Evolutionary conservation across 1,140 invertebrate genomes (phyloP).

Genomic region (Lamellibrachia luymesi): DNA sequence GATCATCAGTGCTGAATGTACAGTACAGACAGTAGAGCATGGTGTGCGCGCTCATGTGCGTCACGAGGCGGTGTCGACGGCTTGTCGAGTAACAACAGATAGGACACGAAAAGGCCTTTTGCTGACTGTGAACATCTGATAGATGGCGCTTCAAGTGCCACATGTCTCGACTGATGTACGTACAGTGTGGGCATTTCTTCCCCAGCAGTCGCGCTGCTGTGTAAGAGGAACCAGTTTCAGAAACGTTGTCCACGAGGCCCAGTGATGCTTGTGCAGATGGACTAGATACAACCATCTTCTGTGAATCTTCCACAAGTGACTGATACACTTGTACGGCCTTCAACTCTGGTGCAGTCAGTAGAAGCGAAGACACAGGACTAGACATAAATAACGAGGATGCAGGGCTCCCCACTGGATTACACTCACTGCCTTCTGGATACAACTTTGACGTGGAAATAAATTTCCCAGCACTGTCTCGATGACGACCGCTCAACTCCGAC

Average conservation of each 20-base stretch:
- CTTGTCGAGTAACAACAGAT: constrained; percentile 24
- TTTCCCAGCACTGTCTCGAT: background rate
- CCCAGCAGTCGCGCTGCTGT: background rate
- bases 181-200: constrained; percentile 22
- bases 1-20: constrained; percentile 18
- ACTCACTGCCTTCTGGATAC: constrained; percentile 8
- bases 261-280: background rate
- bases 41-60: constrained; percentile 24
- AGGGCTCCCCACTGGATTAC: constrained; percentile 3
- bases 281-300: background rate
- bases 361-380: background rate
- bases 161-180: constrained; percentile 23
- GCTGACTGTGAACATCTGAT: constrained; percentile 21
- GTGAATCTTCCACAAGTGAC: background rate
- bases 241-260: background rate
- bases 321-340: background rate
- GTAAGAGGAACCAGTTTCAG: background rate
- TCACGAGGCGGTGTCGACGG: constrained; percentile 21
- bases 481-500: background rate
- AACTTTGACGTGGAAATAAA: background rate
- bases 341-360: background rate
- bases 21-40: constrained; percentile 26
- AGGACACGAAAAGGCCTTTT: constrained; percentile 21
- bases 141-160: constrained; percentile 28
- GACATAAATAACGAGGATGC: background rate